Evolutionary conservation across 1,140 invertebrate genomes (phyloP).

Genomic region (Drosophila novamexicana): DNA sequence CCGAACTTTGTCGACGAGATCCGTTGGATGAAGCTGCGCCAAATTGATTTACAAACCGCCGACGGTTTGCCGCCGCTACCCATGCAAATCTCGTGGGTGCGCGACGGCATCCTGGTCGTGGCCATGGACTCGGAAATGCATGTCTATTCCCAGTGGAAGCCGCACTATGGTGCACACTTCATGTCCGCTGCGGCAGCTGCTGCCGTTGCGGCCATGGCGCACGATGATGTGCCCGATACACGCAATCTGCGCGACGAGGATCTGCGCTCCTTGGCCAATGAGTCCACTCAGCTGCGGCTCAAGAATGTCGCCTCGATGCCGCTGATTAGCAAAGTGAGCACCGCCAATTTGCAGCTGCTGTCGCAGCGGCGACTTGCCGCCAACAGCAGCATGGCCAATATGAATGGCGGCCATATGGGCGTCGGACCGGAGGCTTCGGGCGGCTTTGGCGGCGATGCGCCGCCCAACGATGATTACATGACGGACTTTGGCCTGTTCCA

Average conservation of each 20-base stretch:
- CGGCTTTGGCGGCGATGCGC: constrained; percentile 44
- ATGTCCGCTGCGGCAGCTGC: constrained; percentile 17
- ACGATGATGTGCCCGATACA: constrained; percentile 86
- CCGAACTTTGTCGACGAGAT: constrained; percentile 94
- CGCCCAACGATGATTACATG: constrained; percentile 88
- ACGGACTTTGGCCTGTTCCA: constrained; percentile 98
- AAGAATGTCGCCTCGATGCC: constrained; percentile 91
- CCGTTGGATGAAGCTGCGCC: constrained; percentile 97
- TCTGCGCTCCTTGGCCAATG: constrained; percentile 89
- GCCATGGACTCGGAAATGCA: constrained; percentile 99
- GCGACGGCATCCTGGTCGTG: constrained; percentile 98
- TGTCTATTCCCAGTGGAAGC: constrained; percentile 99
- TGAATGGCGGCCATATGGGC: constrained; percentile 37
- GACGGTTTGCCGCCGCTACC: constrained; percentile 98
- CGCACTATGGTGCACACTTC: constrained; percentile 78
- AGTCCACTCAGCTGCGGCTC: constrained; percentile 88
- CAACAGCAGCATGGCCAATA: constrained; percentile 67
- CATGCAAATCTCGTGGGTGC: constrained; percentile 99
- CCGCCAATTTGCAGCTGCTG: constrained; percentile 91
- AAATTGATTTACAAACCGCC: constrained; percentile 95
- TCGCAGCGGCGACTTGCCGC: constrained; percentile 84
- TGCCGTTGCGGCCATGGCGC: constrained; percentile 5
- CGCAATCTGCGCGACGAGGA: constrained; percentile 92
- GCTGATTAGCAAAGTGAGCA: constrained; percentile 91
- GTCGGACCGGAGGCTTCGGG: neutral